Conservation (phyloP, 2,797 vertebrate species). For the Micropoecilia bifurca region DNA sequence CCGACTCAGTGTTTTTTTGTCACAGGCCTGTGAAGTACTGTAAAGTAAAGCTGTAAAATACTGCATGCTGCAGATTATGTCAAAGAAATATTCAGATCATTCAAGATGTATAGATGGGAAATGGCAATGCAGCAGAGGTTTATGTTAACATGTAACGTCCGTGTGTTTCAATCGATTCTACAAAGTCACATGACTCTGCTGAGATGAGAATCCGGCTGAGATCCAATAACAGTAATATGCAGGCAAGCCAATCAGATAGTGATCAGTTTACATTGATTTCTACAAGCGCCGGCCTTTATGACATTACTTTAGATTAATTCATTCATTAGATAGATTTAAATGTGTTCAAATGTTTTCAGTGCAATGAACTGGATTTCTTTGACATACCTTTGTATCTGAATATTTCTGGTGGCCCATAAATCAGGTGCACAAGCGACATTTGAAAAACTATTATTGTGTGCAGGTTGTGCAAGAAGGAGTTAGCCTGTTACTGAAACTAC, state of each 20-base stretch:
- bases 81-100: background rate
- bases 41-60: background rate
- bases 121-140: background rate
- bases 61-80: background rate
- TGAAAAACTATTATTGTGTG: no score
- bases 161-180: background rate
- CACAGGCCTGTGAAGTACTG: background rate
- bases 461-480: no score
- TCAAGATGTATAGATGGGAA: background rate
- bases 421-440: no score
- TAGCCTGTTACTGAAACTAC: no score
- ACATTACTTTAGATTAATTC: no score
- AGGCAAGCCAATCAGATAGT: background rate
- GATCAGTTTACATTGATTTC: background rate
- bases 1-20: background rate
- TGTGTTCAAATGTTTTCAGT: no score
- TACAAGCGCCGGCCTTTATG: no score
- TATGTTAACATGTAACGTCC: background rate
- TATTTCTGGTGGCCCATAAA: no score
- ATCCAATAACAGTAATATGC: background rate
- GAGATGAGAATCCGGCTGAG: background rate
- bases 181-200: slow-evolving; percentile 1
- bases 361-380: no score
- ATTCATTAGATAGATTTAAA: no score
- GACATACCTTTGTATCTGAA: no score